phyloP scores from a whole-genome alignment of 2,797 vertebrate species.

The Crenichthys baileyi region DNA sequence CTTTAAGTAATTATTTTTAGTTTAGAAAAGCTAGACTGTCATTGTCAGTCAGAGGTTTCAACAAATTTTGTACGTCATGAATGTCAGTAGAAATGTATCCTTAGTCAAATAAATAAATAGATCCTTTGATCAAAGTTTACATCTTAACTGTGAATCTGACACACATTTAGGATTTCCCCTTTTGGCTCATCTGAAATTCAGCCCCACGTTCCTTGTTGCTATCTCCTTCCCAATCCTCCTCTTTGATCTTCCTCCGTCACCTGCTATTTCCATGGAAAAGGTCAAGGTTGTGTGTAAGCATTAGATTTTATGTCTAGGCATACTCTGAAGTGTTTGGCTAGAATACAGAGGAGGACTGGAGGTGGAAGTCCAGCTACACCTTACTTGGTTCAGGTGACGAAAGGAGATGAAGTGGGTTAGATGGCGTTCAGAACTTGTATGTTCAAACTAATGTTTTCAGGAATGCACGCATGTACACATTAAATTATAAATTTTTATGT shows the following conservation, averaged over 20 bases:
- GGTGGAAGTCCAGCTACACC: constrained; percentile 42
- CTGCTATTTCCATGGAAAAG: constrained; percentile 69
- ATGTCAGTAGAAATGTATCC: not conserved
- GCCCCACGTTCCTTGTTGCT: constrained; percentile 43
- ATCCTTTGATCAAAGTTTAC: constrained; percentile 31
- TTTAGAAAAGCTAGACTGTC: not conserved
- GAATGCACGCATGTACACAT: not conserved
- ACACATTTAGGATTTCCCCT: constrained; percentile 2
- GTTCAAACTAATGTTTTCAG: constrained; percentile 16
- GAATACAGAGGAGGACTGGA: constrained; percentile 46
- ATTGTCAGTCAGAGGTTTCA: not conserved
- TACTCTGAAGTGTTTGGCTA: constrained; percentile 47
- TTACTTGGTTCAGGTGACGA: constrained; percentile 33
- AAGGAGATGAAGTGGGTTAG: constrained; percentile 7
- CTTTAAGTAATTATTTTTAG: constrained; percentile 20
- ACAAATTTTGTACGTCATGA: constrained; percentile 8
- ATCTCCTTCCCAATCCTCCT: constrained; percentile 18
- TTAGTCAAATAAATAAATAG: not conserved
- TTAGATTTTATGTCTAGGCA: constrained; percentile 40
- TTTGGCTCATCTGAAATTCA: constrained; percentile 62
- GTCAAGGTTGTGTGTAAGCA: constrained; percentile 71
- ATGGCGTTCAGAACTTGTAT: not conserved
- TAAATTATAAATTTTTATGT: not conserved
- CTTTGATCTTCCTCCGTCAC: constrained; percentile 40
- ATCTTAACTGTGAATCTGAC: constrained; percentile 1